Conservation (phyloP, 2,797 vertebrate genomes). For the Eutrigla gurnardus region DNA sequence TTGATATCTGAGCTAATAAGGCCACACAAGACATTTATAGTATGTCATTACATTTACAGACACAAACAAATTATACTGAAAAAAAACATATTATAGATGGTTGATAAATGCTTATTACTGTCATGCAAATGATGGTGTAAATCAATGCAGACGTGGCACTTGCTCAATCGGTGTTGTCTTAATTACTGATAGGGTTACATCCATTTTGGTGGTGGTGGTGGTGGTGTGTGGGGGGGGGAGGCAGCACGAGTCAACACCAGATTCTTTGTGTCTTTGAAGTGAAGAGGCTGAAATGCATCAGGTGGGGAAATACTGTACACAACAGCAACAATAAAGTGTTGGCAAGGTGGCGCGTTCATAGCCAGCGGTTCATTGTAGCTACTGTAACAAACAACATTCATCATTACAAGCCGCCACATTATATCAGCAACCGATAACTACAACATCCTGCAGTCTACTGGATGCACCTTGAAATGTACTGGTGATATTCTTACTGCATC, state of each 20-base stretch:
- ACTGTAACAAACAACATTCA: not conserved
- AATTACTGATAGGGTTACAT: slow-evolving; percentile 26
- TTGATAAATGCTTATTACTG: slow-evolving; percentile 20
- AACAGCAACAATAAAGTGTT: not conserved
- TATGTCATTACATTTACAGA: slow-evolving; percentile 11
- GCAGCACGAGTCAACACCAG: not conserved
- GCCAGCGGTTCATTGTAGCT: not conserved
- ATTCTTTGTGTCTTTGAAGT: slow-evolving; percentile 16
- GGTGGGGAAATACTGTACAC: no score
- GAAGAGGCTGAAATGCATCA: not conserved
- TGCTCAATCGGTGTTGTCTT: slow-evolving; percentile 9
- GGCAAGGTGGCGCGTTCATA: not conserved
- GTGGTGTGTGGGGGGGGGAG: not conserved
- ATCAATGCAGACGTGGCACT: slow-evolving; percentile 28
- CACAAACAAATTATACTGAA: not conserved
- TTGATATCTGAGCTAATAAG: slow-evolving; percentile 14
- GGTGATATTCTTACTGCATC: not conserved
- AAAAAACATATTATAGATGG: not conserved
- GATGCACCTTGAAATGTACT: not conserved
- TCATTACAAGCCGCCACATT: not conserved
- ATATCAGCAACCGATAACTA: not conserved
- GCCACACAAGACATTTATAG: not conserved
- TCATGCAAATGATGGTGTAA: not conserved
- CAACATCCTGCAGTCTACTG: not conserved
- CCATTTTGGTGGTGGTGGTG: not conserved